Percentiles rank a stretch among this genome's conserved stretches.
phyloP scores from a whole-genome alignment of 2,113 vertebrate genomes.

The Cyprinodon brontotheroides region DNA sequence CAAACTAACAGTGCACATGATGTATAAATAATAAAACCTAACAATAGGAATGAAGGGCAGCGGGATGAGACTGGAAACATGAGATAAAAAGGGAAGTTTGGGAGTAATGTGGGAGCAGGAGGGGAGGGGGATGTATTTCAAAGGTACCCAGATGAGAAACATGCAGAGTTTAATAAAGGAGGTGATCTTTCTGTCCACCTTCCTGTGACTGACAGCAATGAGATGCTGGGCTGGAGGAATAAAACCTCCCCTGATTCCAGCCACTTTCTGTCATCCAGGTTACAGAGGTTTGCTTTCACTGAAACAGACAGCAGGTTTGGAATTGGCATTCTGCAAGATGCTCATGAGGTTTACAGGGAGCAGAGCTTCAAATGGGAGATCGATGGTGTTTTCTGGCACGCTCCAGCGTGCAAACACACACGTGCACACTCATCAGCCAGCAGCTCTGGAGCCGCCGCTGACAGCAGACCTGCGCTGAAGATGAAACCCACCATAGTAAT shows the following conservation, averaged over 20 bases:
- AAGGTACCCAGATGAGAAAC: constrained; percentile 45
- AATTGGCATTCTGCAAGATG: constrained; percentile 67
- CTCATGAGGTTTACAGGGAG: constrained; percentile 33
- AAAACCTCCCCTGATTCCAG: constrained; percentile 69
- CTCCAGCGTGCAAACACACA: not conserved
- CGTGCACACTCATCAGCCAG: constrained; percentile 19
- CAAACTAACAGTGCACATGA: too few relatives aligned
- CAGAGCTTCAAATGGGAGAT: constrained; percentile 57
- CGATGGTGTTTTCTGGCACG: constrained; percentile 57
- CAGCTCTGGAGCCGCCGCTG: constrained; percentile 18
- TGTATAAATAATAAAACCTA: too few relatives aligned
- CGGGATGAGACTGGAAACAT: constrained; percentile 23
- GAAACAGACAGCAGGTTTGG: constrained; percentile 61
- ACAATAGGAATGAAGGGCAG: not conserved
- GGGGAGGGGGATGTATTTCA: constrained; percentile 53
- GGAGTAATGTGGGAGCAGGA: constrained; percentile 32
- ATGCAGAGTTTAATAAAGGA: constrained; percentile 61
- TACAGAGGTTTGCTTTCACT: constrained; percentile 59
- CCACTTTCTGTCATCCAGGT: constrained; percentile 68
- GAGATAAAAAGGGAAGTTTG: constrained; percentile 33
- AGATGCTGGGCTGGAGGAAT: constrained; percentile 65
- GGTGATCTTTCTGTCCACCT: constrained; percentile 51
- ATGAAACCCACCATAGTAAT: constrained; percentile 37
- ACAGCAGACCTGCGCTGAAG: constrained; percentile 30
- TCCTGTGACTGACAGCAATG: constrained; percentile 60